Evolutionary conservation across 1,140 invertebrate species (phyloP).

Genomic region (Musca vetustissima): DNA sequence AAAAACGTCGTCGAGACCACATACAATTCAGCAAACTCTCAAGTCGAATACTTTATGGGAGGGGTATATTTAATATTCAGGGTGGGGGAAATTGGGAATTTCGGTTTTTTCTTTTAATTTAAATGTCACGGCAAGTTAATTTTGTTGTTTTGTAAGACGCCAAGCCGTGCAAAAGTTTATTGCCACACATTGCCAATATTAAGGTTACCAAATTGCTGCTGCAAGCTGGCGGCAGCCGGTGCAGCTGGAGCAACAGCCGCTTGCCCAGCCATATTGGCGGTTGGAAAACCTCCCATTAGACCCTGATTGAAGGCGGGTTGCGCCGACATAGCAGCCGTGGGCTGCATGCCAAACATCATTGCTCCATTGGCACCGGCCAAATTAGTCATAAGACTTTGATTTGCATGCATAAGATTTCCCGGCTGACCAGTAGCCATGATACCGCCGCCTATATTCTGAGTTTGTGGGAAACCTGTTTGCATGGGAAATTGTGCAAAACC

Average conservation of each 20-base stretch:
- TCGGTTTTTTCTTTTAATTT: not conserved
- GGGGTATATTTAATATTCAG: no score
- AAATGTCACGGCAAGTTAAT: constrained; percentile 4
- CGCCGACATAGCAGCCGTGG: not conserved
- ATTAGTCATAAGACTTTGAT: constrained; percentile 46
- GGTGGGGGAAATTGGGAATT: no score
- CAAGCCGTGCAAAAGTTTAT: constrained; percentile 36
- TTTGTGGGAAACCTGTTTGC: constrained; percentile 34
- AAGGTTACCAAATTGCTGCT: constrained; percentile 54
- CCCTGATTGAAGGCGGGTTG: constrained; percentile 10
- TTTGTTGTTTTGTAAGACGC: no score
- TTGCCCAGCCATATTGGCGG: not conserved
- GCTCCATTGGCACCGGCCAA: constrained; percentile 35
- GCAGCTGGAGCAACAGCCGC: constrained; percentile 22
- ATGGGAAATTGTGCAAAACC: constrained; percentile 39
- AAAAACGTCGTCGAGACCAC: no score
- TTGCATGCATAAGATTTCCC: constrained; percentile 49
- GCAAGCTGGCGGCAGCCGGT: constrained; percentile 44
- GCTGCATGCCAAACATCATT: not conserved
- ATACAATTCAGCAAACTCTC: no score
- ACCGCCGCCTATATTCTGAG: constrained; percentile 1
- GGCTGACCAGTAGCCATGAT: constrained; percentile 26
- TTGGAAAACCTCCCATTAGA: constrained; percentile 5
- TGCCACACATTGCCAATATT: constrained; percentile 56
- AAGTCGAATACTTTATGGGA: no score